Evolutionary conservation across 92 coral and sea anemone genomes (phyloP).

Genomic region (Chrysogorgia sp.): DNA sequence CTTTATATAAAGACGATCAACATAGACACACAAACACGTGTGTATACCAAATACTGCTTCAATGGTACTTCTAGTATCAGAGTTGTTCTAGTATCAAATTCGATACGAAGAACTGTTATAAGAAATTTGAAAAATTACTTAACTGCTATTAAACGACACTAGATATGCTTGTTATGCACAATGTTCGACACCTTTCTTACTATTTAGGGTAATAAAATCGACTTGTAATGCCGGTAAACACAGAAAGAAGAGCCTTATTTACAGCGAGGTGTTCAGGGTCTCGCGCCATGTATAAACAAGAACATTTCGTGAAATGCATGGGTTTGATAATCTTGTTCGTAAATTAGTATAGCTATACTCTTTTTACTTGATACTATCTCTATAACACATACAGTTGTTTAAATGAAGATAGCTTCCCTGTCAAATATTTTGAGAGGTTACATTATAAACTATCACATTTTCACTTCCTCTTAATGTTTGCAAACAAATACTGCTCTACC

Average conservation of each 20-base stretch:
- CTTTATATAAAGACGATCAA: not conserved
- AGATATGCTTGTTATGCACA: not conserved
- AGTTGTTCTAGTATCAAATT: not conserved
- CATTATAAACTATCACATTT: not conserved
- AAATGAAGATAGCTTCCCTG: not conserved
- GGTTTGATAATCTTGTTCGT: not conserved
- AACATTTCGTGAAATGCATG: not conserved
- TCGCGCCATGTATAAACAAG: not conserved
- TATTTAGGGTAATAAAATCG: not conserved
- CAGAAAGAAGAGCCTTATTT: not conserved
- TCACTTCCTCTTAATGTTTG: constrained; percentile 68
- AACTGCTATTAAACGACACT: not conserved
- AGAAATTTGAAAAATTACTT: not conserved
- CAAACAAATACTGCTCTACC: constrained; percentile 16
- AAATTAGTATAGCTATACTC: not conserved
- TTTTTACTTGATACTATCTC: not conserved
- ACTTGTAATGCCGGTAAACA: not conserved
- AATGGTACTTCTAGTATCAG: not conserved
- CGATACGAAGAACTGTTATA: not conserved
- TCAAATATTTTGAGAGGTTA: not conserved
- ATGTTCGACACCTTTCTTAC: not conserved
- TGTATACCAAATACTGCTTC: not conserved
- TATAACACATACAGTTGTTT: not conserved
- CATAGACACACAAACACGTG: not conserved
- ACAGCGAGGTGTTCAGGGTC: not conserved